These are phyloP conservation scores for Isichthys henryi DNA, from an alignment of 2,113 vertebrate species.

Conservation along the genomic window DNA sequence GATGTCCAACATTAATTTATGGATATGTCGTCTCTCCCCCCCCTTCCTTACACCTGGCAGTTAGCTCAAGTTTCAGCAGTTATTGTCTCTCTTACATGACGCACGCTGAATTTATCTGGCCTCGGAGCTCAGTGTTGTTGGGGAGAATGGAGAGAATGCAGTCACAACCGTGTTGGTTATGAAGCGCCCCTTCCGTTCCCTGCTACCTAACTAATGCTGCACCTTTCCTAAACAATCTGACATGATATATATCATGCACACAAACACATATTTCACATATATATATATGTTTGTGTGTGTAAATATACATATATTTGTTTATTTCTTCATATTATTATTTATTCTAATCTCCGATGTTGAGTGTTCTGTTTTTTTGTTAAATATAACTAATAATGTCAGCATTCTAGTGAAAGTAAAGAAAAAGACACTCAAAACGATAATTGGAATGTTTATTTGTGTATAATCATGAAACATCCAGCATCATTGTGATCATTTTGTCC, in stretches of 20 bases:
- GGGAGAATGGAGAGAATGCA: conserved; percentile 1
- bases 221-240: conserved; percentile 66
- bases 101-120: conserved; percentile 54
- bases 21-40: conserved; percentile 78
- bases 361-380: neutral
- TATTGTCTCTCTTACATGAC: conserved; percentile 72
- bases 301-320: conserved; percentile 71
- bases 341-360: conserved; percentile 69
- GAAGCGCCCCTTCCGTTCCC: neutral
- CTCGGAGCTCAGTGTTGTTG: conserved; percentile 12
- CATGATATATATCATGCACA: neutral
- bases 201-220: conserved; percentile 15
- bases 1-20: conserved; percentile 99
- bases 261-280: neutral
- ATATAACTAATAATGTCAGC: neutral
- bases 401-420: neutral
- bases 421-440: neutral
- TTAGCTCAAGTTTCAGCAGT: conserved; percentile 84
- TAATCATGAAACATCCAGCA: neutral
- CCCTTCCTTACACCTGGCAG: conserved; percentile 90
- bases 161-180: neutral
- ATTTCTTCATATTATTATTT: conserved; percentile 53
- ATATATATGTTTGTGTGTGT: neutral
- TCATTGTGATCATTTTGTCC: neutral
- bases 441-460: neutral